Conservation (phyloP, 2,797 vertebrate genomes). For the Mus minutoides region DNA sequence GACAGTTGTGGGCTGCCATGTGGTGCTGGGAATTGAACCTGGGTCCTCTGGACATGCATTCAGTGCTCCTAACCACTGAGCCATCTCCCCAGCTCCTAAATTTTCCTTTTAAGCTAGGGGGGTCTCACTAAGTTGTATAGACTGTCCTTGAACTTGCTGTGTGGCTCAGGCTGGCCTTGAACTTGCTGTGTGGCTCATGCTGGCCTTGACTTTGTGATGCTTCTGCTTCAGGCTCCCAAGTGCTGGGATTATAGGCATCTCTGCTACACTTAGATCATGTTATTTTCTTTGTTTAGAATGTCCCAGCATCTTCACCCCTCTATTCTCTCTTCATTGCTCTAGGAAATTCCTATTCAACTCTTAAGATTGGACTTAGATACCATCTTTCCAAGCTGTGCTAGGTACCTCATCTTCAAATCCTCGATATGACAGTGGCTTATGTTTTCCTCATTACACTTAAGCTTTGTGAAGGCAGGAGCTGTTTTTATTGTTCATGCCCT, state of each 20-base stretch:
- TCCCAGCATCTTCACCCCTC: not conserved
- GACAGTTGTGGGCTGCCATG: not conserved
- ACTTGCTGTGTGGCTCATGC: not conserved
- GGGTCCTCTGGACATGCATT: not conserved
- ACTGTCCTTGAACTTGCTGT: not conserved
- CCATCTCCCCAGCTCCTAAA: not conserved
- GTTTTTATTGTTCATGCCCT: not conserved
- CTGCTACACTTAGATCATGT: not conserved
- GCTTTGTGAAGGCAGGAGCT: not conserved
- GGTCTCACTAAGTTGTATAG: not conserved
- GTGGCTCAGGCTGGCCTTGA: not conserved
- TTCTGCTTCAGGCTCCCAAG: not conserved
- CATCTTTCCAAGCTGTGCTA: not conserved
- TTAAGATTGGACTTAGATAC: conserved; percentile 34
- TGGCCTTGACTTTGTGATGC: not conserved
- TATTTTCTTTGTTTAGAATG: not conserved
- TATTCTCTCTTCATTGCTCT: not conserved
- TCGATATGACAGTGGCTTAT: not conserved
- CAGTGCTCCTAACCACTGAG: not conserved
- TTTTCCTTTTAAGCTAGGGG: not conserved
- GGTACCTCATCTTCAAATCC: not conserved
- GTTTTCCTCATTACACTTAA: not conserved
- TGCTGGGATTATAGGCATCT: not conserved
- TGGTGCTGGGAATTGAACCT: not conserved
- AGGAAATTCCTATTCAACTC: conserved; percentile 7